These are phyloP conservation scores for Idris sp. DNA, from an alignment of 1,140 invertebrate species.

Conservation along the genomic window DNA sequence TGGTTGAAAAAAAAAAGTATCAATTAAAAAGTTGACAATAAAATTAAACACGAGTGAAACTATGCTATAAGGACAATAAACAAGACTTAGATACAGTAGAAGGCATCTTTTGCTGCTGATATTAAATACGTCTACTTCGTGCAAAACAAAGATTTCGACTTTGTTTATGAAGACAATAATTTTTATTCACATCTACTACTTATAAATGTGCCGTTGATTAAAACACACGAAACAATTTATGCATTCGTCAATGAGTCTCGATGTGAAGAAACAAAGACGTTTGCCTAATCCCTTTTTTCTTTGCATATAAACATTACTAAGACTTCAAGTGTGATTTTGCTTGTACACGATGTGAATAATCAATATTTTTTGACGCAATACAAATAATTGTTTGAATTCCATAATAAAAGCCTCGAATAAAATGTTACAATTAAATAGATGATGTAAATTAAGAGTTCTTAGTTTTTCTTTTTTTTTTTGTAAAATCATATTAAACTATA, in stretches of 20 bases:
- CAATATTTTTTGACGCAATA: slow-evolving; percentile 2
- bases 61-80: slow-evolving; percentile 73
- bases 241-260: slow-evolving; percentile 4
- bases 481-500: too few relatives aligned
- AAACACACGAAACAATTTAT: background rate
- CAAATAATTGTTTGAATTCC: slow-evolving; percentile 22
- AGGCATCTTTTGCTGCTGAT: slow-evolving; percentile 5
- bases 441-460: background rate
- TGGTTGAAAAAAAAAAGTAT: slow-evolving; percentile 65
- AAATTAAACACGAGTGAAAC: slow-evolving; percentile 68
- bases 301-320: slow-evolving; percentile 2
- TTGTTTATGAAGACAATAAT: slow-evolving; percentile 3
- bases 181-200: background rate
- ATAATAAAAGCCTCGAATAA: slow-evolving; percentile 27
- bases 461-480: too few relatives aligned
- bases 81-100: slow-evolving; percentile 24
- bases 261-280: slow-evolving; percentile 6
- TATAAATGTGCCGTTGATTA: background rate
- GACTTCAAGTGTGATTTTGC: slow-evolving; percentile 15
- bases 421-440: slow-evolving; percentile 12
- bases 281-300: slow-evolving; percentile 3
- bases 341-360: slow-evolving; percentile 3
- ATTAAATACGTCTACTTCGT: background rate
- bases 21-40: slow-evolving; percentile 75
- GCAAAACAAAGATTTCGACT: background rate